Percentiles rank a stretch among this genome's conserved stretches.
phyloP scores from a whole-genome alignment of 2,888 invertebrate species.

The Drosophila setosimentum region DNA sequence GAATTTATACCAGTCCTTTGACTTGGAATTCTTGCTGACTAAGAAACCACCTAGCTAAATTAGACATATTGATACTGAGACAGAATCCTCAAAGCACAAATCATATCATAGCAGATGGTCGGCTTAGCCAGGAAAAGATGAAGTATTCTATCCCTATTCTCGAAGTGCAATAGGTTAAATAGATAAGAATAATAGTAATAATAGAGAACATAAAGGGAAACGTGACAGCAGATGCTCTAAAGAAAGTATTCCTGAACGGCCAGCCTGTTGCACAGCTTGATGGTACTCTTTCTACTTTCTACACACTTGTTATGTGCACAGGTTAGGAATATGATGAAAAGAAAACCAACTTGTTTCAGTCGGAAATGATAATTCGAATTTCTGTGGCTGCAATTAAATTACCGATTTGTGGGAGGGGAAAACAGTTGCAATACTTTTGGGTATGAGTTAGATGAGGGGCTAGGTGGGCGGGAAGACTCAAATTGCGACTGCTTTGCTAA shows the following conservation, averaged over 20 bases:
- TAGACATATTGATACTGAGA: too few relatives aligned
- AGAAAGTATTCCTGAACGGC: background rate
- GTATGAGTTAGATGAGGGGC: background rate
- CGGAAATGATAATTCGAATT: background rate
- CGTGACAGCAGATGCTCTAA: background rate
- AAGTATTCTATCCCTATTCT: background rate
- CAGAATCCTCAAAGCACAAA: background rate
- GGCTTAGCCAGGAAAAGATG: background rate
- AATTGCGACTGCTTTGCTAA: conserved; percentile 66
- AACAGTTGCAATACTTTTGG: conserved; percentile 22
- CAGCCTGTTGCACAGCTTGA: background rate
- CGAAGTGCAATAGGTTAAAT: too few relatives aligned
- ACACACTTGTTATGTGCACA: background rate
- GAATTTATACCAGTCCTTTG: background rate
- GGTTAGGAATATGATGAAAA: background rate
- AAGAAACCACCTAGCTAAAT: background rate
- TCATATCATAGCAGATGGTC: background rate
- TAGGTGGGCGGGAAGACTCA: background rate
- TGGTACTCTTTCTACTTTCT: background rate
- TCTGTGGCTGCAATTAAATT: conserved; percentile 14
- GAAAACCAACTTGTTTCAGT: background rate
- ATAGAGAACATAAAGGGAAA: background rate
- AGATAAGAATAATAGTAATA: background rate
- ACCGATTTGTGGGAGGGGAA: conserved; percentile 4
- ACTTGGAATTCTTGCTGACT: background rate